These are phyloP conservation scores for Callyntrura guangdongensis DNA, from an alignment of 2,888 invertebrate genomes.

Conservation along the genomic window DNA sequence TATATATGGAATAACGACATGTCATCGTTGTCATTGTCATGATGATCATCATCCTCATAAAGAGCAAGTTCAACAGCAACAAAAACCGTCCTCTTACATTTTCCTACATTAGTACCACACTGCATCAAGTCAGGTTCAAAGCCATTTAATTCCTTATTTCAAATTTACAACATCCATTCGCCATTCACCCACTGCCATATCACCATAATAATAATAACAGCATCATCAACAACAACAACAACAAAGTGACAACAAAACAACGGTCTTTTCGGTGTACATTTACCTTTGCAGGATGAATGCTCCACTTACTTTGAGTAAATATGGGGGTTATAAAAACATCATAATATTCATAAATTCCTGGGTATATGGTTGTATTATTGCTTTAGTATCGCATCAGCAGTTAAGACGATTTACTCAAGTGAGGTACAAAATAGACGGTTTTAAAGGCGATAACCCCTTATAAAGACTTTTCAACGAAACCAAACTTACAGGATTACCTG, in stretches of 20 bases:
- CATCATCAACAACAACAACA: neutral
- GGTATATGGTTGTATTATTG: neutral
- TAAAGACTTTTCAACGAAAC: conserved; percentile 47
- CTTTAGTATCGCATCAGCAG: neutral
- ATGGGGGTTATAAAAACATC: conserved; percentile 30
- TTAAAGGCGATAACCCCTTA: conserved; percentile 28
- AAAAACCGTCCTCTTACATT: conserved; percentile 14
- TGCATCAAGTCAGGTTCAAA: conserved; percentile 5
- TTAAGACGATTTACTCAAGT: neutral
- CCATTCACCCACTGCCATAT: neutral
- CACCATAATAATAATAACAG: no score
- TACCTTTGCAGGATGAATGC: neutral
- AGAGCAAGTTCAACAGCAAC: conserved; percentile 9
- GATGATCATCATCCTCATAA: neutral
- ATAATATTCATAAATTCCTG: conserved; percentile 48
- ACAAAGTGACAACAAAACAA: conserved; percentile 1
- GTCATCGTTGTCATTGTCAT: conserved; percentile 50
- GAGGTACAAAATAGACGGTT: neutral
- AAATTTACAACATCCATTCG: conserved; percentile 28
- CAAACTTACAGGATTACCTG: conserved; percentile 32
- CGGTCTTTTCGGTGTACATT: conserved; percentile 19
- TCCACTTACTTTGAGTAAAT: neutral
- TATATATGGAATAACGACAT: conserved; percentile 29
- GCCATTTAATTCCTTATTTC: conserved; percentile 21
- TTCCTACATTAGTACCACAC: neutral